Evolutionary conservation across 2,888 invertebrate genomes (phyloP), one percentile per base, ranked within the genome.

Genomic region (Apamea crenata): DNA sequence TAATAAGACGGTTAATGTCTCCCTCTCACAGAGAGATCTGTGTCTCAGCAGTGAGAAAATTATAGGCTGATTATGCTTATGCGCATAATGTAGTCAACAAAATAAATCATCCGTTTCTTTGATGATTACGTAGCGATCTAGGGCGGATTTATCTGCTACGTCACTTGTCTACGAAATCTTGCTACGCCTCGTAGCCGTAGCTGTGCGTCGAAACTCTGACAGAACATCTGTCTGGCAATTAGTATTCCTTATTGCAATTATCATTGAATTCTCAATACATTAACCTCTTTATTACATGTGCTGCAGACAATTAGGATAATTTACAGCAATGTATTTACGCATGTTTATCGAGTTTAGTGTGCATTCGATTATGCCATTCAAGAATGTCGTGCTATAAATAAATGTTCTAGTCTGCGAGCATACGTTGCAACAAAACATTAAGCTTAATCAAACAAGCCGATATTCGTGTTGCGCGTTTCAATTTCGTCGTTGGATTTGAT

Each of bases 341-440:
- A 56, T 74, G 69, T 70, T 78, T 67, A 77, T 84, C 61, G 76
- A 63, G 72, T 84, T 81, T 77, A 82, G 47, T 74, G 44, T 76
- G 70, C 82, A 86, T 81, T 88, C 63, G 69, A 81, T 82, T 84
- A 84, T 80, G 40, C 74, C 67, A 85, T 85, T 85, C 77, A 83
- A 82, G 78, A 83, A 80, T 79, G 32, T 80, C 50, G 59, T 63
- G 47, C 74, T 83, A 82, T 87, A 81, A 82, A 87, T 87, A 85
- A 81, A 77, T 83, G 65, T 77, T 81, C 56, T 83, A 81, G 77
- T 78, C 73, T 77, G 67, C 71, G 47, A 73, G 63, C 81, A 65
- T 83, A 78, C 70, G 63, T 74, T 76, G 69, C 76, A 83, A 83
- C 83, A 85, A 83, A 87, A 87, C 87, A 83, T 86, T 78, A 81